Evolutionary conservation across 2,113 vertebrate genomes (phyloP).

Genomic region (Calidris pygmaea): DNA sequence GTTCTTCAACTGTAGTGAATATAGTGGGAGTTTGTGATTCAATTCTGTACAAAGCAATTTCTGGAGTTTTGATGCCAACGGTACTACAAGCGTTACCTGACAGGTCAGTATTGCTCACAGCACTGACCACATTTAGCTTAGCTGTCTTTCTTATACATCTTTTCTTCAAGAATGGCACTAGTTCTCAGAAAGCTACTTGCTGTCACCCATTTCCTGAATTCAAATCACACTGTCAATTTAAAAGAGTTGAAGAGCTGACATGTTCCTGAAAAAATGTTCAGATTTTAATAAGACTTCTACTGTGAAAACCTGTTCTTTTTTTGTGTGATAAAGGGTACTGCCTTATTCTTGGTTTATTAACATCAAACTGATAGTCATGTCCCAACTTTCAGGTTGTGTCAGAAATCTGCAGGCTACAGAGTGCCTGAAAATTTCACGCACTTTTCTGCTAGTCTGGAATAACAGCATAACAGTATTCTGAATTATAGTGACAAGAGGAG

Average conservation of each 20-base stretch:
- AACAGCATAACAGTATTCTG: background rate
- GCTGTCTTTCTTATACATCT: background rate
- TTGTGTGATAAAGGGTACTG: background rate
- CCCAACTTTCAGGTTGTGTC: background rate
- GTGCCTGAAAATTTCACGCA: background rate
- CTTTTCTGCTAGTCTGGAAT: background rate
- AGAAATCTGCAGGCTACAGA: background rate
- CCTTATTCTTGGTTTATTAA: background rate
- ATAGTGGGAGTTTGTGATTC: slow-evolving; percentile 98
- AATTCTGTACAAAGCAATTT: slow-evolving; percentile 99
- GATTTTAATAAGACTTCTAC: background rate
- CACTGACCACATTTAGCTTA: background rate
- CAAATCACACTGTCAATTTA: background rate
- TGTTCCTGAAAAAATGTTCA: background rate
- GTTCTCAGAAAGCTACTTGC: background rate
- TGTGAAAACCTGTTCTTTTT: background rate
- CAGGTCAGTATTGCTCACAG: slow-evolving; percentile 78
- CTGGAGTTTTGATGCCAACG: slow-evolving; percentile 97
- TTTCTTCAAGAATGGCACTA: background rate
- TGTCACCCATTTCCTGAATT: background rate
- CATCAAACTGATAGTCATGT: background rate
- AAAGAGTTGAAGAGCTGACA: background rate
- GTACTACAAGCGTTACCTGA: slow-evolving; percentile 96
- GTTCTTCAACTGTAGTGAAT: slow-evolving; percentile 94
- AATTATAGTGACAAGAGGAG: background rate